A percentile compares a stretch with the other conserved stretches of the same genome.
These are phyloP conservation scores for Drosophila punjabiensis DNA, from an alignment of 1,140 invertebrate species.

Conservation along the genomic window DNA sequence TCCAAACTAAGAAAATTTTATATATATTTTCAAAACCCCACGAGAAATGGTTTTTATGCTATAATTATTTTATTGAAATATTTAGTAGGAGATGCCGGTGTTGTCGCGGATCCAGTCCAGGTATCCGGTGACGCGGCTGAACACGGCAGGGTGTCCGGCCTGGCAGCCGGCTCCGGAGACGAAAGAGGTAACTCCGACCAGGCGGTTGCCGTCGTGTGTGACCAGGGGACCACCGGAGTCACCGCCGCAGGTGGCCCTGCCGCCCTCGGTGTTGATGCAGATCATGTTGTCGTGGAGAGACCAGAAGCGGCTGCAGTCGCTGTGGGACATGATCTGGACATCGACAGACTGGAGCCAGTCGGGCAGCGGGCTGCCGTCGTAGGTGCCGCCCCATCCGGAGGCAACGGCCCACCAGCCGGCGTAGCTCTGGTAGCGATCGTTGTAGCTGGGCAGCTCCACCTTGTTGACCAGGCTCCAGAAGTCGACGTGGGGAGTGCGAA, in stretches of 20 bases:
- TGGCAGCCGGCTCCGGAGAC: slow-evolving; percentile 57
- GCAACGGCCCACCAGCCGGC: slow-evolving; percentile 52
- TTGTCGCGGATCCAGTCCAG: slow-evolving; percentile 86
- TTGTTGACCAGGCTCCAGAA: slow-evolving; percentile 62
- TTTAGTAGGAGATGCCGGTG: slow-evolving; percentile 60
- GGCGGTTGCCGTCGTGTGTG: slow-evolving; percentile 35
- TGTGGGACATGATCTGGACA: slow-evolving; percentile 44
- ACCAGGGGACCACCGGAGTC: slow-evolving; percentile 87
- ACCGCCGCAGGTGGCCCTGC: slow-evolving; percentile 83
- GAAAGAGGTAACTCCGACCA: slow-evolving; percentile 54
- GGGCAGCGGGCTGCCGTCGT: slow-evolving; percentile 57
- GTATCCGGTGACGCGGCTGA: slow-evolving; percentile 86
- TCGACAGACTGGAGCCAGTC: slow-evolving; percentile 55
- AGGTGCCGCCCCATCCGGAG: slow-evolving; percentile 63
- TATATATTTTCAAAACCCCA: not conserved
- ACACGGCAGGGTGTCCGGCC: slow-evolving; percentile 86
- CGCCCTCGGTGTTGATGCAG: slow-evolving; percentile 63
- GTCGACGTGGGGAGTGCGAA: slow-evolving; percentile 58
- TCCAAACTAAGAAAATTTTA: no score
- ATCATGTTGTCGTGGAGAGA: slow-evolving; percentile 50
- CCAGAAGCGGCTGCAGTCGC: slow-evolving; percentile 38
- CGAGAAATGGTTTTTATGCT: not conserved
- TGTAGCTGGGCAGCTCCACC: slow-evolving; percentile 58
- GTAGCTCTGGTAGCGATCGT: slow-evolving; percentile 55
- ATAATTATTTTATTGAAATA: slow-evolving; percentile 17